These are phyloP conservation scores for Zoroaster sp. DNA, from an alignment of 53 echinoderm and acorn worm genomes.

Conservation along the genomic window DNA sequence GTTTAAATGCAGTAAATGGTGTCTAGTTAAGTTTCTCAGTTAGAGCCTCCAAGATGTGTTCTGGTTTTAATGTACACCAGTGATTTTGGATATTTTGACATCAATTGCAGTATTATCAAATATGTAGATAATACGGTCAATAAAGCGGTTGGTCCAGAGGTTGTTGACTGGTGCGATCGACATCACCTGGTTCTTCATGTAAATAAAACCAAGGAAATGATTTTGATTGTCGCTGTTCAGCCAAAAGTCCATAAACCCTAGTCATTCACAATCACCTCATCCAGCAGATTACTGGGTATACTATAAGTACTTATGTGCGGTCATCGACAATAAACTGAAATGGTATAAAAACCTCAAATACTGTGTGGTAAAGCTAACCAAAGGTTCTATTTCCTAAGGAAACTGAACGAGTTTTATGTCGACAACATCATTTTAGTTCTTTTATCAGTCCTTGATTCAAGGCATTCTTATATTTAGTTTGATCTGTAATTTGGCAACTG, in stretches of 20 bases:
- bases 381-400: slow-evolving; percentile 12
- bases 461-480: neutral
- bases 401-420: slow-evolving; percentile 1
- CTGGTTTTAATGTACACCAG: too few relatives aligned
- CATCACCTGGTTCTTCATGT: neutral
- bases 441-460: neutral
- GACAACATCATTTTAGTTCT: neutral
- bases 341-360: neutral
- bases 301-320: slow-evolving; percentile 5
- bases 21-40: too few relatives aligned
- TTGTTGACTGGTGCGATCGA: slow-evolving; percentile 12
- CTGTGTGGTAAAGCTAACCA: neutral
- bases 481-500: too few relatives aligned
- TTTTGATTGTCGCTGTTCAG: neutral
- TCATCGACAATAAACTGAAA: slow-evolving; percentile 2
- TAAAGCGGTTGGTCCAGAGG: too few relatives aligned
- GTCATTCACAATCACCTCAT: neutral
- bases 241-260: neutral
- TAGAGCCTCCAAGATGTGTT: too few relatives aligned
- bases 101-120: too few relatives aligned
- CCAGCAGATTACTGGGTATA: slow-evolving; percentile 2
- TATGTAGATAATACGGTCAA: too few relatives aligned
- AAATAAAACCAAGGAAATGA: slow-evolving; percentile 14
- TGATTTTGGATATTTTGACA: too few relatives aligned
- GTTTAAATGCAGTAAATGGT: too few relatives aligned